Evolutionary conservation across 2,113 vertebrate genomes (phyloP).

Genomic region (Lamprotornis superbus): DNA sequence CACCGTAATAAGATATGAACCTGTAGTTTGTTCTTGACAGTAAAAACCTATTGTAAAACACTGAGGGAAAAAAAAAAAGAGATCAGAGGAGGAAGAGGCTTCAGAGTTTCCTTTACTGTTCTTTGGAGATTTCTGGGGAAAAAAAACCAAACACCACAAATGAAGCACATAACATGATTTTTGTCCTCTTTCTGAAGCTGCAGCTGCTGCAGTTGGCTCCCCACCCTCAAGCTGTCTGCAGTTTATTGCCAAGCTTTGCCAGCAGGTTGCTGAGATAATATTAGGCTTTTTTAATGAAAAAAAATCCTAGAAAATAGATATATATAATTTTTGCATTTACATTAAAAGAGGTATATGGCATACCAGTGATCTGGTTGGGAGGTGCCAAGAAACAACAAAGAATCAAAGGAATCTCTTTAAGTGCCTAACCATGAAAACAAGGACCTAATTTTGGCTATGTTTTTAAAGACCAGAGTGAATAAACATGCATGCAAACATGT

Average conservation of each 20-base stretch:
- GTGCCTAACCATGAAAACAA: neutral
- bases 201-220: neutral
- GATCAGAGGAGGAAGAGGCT: neutral
- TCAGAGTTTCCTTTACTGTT: neutral
- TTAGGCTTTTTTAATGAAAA: neutral
- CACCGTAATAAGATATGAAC: neutral
- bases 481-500: neutral
- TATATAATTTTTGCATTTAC: neutral
- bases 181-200: constrained; percentile 20
- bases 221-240: neutral
- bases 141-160: neutral
- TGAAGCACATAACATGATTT: neutral
- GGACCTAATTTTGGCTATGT: neutral
- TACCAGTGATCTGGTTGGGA: neutral
- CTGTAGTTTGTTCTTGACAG: neutral
- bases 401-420: neutral
- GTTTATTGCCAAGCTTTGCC: neutral
- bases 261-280: neutral
- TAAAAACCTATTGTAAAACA: neutral
- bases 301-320: neutral
- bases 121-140: neutral
- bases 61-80: neutral
- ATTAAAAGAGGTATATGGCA: neutral
- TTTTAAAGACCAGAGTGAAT: neutral
- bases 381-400: neutral